Evolutionary conservation across 2,113 vertebrate genomes (phyloP).

Genomic region (Ahaetulla prasina): DNA sequence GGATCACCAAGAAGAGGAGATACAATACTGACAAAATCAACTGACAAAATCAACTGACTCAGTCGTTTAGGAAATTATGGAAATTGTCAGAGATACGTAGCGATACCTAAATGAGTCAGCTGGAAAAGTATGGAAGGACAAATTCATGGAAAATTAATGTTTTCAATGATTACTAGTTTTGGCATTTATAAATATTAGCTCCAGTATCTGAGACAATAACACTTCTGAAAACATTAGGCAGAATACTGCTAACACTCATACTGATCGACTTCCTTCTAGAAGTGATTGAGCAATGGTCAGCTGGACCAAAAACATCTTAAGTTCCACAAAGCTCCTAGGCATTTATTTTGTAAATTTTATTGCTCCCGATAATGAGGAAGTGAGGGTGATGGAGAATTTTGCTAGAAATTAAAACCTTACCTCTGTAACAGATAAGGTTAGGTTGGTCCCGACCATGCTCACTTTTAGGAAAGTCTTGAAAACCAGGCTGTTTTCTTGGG

Average conservation of each 20-base stretch:
- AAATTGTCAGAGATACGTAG: neutral
- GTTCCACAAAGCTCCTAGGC: neutral
- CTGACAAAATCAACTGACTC: neutral
- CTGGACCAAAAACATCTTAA: neutral
- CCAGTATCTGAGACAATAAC: neutral
- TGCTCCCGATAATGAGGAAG: neutral
- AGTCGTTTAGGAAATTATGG: neutral
- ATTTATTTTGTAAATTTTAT: neutral
- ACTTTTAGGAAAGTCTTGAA: neutral
- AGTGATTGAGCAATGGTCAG: neutral
- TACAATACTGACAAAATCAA: neutral
- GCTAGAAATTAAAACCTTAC: neutral
- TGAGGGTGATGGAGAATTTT: neutral
- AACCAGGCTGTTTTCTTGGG: neutral
- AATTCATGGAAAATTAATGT: neutral
- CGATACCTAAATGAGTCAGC: neutral
- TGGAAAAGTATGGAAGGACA: neutral
- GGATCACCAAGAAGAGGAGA: neutral
- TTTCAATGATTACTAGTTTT: neutral
- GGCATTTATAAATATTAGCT: neutral
- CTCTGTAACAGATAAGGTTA: neutral
- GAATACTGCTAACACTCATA: neutral
- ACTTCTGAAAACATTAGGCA: neutral
- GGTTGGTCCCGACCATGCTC: neutral
- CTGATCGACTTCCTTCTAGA: neutral